A percentile compares a stretch with the other conserved stretches of the same genome.
phyloP scores from a whole-genome alignment of 2,888 invertebrate species.

The Drosophila quasianomalipes region DNA sequence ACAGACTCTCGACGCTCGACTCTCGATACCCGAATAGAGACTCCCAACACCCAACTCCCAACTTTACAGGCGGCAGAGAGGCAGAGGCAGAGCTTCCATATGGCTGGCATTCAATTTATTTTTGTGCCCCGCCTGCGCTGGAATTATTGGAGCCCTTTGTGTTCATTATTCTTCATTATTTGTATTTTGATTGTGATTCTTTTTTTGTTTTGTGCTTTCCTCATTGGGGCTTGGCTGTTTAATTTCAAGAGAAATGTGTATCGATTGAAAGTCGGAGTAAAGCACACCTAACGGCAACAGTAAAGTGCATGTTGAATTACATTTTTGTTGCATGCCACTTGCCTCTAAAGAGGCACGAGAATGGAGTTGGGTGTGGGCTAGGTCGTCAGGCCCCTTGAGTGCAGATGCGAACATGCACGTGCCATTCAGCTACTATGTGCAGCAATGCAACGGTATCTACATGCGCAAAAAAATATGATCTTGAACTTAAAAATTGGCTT shows the following conservation, averaged over 20 bases:
- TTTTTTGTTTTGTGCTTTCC: neutral
- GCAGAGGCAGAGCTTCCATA: slow-evolving; percentile 36
- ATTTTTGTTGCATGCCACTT: slow-evolving; percentile 64
- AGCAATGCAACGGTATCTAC: slow-evolving; percentile 14
- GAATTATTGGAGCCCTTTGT: slow-evolving; percentile 39
- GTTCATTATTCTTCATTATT: slow-evolving; percentile 59
- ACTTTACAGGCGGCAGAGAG: neutral
- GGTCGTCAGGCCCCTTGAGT: slow-evolving; percentile 1
- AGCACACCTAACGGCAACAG: neutral
- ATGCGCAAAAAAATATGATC: neutral
- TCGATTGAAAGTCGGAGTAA: slow-evolving; percentile 45
- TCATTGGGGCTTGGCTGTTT: slow-evolving; percentile 37
- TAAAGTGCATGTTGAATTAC: slow-evolving; percentile 2
- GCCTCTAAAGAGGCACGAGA: slow-evolving; percentile 7
- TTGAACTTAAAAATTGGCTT: neutral
- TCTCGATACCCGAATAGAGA: neutral
- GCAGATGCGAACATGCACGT: slow-evolving; percentile 12
- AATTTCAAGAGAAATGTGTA: slow-evolving; percentile 63
- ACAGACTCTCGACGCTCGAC: neutral
- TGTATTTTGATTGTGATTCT: slow-evolving; percentile 54
- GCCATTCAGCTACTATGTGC: slow-evolving; percentile 4
- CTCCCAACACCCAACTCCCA: neutral
- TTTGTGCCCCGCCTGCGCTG: slow-evolving; percentile 14
- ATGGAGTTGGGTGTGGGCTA: neutral
- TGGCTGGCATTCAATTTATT: slow-evolving; percentile 39